Conservation (phyloP, 2,797 vertebrate genomes). For the Tapirus indicus region DNA sequence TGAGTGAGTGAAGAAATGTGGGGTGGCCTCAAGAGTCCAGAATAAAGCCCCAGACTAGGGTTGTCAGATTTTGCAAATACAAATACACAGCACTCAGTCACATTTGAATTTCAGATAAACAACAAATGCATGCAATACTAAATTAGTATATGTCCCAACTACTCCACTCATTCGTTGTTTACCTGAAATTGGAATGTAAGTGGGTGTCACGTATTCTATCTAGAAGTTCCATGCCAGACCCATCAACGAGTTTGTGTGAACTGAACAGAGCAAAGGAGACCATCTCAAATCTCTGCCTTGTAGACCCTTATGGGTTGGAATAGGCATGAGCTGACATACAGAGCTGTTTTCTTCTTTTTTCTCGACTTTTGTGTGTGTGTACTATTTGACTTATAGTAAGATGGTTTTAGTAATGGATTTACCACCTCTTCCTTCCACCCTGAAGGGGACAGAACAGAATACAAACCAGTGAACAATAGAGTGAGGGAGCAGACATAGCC, state of each 20-base stretch:
- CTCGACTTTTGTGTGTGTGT: neutral
- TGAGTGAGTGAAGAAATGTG: neutral
- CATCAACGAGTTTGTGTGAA: neutral
- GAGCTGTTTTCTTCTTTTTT: neutral
- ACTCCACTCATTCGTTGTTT: neutral
- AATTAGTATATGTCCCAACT: neutral
- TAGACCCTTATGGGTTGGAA: neutral
- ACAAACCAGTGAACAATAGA: neutral
- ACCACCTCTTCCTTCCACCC: neutral
- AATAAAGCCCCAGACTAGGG: neutral
- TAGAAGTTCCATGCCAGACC: neutral
- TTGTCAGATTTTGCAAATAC: constrained; percentile 16
- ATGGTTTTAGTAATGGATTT: neutral
- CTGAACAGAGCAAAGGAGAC: neutral
- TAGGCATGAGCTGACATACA: neutral
- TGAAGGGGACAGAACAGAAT: neutral
- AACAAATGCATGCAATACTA: neutral
- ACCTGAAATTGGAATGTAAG: constrained; percentile 7
- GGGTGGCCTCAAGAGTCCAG: neutral
- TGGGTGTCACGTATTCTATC: neutral
- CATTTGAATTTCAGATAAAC: constrained; percentile 35
- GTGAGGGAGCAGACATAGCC: neutral
- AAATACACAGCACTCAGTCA: neutral
- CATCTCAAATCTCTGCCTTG: neutral
- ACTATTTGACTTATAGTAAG: neutral